Evolutionary conservation across 1,140 invertebrate species (phyloP).

Genomic region (Megalopta genalis): DNA sequence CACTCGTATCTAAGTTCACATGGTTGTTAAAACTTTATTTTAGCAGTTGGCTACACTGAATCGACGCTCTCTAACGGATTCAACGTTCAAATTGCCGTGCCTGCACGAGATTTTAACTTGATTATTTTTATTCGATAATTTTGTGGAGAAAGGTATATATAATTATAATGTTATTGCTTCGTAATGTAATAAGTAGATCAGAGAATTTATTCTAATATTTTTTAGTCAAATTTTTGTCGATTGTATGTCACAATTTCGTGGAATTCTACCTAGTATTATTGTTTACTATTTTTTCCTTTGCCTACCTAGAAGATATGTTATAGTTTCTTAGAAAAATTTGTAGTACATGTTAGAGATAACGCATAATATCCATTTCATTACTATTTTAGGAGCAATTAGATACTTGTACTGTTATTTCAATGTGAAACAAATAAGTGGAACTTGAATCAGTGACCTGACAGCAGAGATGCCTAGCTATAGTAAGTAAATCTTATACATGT

Average conservation of each 20-base stretch:
- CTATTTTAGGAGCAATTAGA: not conserved
- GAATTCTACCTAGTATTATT: not conserved
- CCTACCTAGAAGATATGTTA: not conserved
- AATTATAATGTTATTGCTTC: not conserved
- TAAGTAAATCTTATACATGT: slow-evolving; percentile 6
- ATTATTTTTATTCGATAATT: not conserved
- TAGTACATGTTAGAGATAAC: no score
- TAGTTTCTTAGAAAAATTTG: no score
- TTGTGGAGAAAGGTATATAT: not conserved
- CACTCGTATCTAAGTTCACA: no score
- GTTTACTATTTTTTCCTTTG: not conserved
- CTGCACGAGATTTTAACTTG: not conserved
- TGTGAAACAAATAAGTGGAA: not conserved
- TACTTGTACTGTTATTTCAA: not conserved
- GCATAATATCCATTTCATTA: no score
- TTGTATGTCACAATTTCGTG: not conserved
- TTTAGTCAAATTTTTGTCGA: not conserved
- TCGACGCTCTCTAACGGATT: not conserved
- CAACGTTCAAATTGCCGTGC: not conserved
- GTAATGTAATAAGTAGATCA: not conserved
- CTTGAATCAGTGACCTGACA: not conserved
- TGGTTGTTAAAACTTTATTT: no score
- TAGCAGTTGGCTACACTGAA: slow-evolving; percentile 12
- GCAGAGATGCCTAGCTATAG: not conserved
- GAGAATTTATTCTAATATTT: not conserved